Evolutionary conservation across 2,797 vertebrate genomes (phyloP).

Genomic region (Schizothorax lantsangensis): DNA sequence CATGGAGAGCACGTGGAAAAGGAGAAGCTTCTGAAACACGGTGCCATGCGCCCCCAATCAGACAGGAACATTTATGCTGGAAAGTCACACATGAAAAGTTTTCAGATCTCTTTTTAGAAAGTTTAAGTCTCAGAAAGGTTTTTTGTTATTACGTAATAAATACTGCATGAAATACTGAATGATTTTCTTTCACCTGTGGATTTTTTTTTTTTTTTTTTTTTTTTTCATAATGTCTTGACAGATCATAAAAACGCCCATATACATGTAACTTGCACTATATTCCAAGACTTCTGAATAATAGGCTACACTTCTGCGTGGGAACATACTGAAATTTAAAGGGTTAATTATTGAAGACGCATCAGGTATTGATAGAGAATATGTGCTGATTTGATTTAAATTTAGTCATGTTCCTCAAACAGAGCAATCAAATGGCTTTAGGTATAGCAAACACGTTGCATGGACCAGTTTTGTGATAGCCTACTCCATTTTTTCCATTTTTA

Average conservation of each 20-base stretch:
- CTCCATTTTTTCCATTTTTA: not conserved
- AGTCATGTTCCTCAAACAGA: not conserved
- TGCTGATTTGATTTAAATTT: not conserved
- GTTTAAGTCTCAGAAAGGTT: not conserved
- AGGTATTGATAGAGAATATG: not conserved
- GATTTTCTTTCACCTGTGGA: not conserved
- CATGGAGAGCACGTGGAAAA: conserved; percentile 51
- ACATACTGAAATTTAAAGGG: not conserved
- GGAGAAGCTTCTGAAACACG: conserved; percentile 36
- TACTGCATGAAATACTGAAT: not conserved
- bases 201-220: not conserved
- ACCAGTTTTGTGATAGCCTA: not conserved
- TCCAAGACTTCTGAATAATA: not conserved
- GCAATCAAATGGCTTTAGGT: not conserved
- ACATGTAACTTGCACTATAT: not conserved
- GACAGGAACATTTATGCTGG: not conserved
- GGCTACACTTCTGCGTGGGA: not conserved
- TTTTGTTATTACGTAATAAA: not conserved
- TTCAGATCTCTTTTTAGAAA: not conserved
- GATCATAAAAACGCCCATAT: not conserved
- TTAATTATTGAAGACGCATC: not conserved
- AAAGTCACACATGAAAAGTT: conserved; percentile 7
- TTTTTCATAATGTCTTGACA: not conserved
- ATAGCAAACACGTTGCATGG: not conserved
- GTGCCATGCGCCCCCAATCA: conserved; percentile 53